Base-by-base conservation (phyloP, 2,113 vertebrate genomes). In the Condylura cristata region DNA sequence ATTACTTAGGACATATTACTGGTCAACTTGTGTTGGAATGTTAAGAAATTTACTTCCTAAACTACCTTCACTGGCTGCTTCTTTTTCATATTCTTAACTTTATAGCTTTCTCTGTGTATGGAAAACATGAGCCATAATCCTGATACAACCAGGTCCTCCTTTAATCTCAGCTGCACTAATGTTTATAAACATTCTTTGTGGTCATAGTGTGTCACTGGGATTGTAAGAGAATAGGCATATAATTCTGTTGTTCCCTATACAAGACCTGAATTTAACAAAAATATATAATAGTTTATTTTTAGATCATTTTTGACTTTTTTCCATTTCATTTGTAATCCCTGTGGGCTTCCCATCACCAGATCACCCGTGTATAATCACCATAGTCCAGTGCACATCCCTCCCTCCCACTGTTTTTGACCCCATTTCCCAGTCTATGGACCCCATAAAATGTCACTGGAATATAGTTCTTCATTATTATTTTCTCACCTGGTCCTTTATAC, bases 101-200 rank as follows among this genome's bases (percentile, higher is more conserved):
- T 93, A 63, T 80, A 0, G 48, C 32, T 86, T 44, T 56, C n/a
- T 39, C 34, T 72, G 3, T 68, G 5, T 82, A 41, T 81, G 79
- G 17, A 48, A 88, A 95, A 71, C 30, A 13, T 39, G 61, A 70
- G 24, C 39, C n/a, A 39, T 37, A 41, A 53, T 76, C 84, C 66
- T 96, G 8, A 0, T 66, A 17, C 11, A 32, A 46, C 16, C 74
- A 84, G 44, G 17, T 53, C 48, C 61, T 88, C 56, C 58, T 96
- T 90, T 93, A 46, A 89, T 75, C 75, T 97, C 41, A 41, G 12
- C 81, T 81, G 4, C 22, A 65, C 65, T 89, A 86, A 95, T 95
- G 56, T 68, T 56, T 81, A 3, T 0, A 13, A 60, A 65, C 6
- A 0, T 79, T 87, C 26, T 58, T 51, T 56, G 85, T 63, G 87